Evolutionary conservation across 92 coral and sea anemone genomes (phyloP), one percentile per base, ranked within the genome.

Genomic region (Metridium senile): DNA sequence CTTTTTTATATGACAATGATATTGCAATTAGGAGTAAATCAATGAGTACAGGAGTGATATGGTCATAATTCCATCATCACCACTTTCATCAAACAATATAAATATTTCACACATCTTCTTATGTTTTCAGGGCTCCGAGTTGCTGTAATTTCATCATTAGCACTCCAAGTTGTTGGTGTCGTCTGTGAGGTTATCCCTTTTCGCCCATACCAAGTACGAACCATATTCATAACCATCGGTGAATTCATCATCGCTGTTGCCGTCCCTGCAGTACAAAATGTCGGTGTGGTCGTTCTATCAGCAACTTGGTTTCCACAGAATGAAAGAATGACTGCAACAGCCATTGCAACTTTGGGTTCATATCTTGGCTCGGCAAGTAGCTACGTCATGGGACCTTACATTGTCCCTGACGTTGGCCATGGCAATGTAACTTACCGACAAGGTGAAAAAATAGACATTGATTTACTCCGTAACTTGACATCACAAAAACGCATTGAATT

Each of bases 241-340:
- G 97, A 96, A 74, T 89, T 93, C 61, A 75, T 96, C 31, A 91
- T 92, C 70, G 84, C 96, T 0, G 67, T 96, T 33, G 96, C 97
- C 18, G 99, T 83, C 25, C 98, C 98, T 56, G 97, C 90, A 22
- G 97, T 88, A 9, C 92, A 89, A 70, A 89, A 88, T 65, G 93
- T 88, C 20, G 98, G 96, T 2, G 97, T 91, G 13, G 63, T 96
- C 0, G 97, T 91, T n/a, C 83, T 96, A n/a, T 96, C 99, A 0
- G 94, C 99, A 28, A 87, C 97, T 18, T 96, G 99, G 99, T 96
- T 96, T 75, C 99, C 99, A 23, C 96, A 96, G 11, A 80, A 85
- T 47, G 96, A 96, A 79, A 89, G 99, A 8, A 96, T 93, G 89
- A 96, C 97, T 11, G 93, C 99, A 62, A 96, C 99, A 13, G 97